Evolutionary conservation across 2,797 vertebrate species (phyloP), one percentile per base, ranked within the genome.

Genomic region (Etheostoma nigrum): DNA sequence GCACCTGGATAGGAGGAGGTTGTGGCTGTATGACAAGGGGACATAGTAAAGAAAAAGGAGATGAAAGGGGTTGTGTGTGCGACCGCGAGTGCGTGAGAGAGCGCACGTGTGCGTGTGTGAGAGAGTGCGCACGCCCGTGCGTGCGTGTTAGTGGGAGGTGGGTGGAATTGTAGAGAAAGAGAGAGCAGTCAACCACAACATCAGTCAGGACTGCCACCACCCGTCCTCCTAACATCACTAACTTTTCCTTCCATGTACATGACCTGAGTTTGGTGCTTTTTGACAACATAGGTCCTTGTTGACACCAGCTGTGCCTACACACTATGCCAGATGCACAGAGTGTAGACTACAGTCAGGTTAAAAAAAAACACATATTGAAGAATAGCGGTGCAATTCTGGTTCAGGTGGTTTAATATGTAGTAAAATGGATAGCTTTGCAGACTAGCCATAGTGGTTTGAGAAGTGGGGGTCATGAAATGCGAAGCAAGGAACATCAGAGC

Each of bases 271-370:
- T 76, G 83, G 72, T 81, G 69, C 69, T 87, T 87, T 89, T 58
- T 92, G 91, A 91, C 91, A 91, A 83, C 78, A 19, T 33, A 79
- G 82, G 83, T 90, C 86, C 86, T 86, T 82, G 88, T 89, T 87
- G 86, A 89, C 86, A 72, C 82, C 78, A 88, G 86, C 90, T 92
- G 88, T 83, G 86, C 60, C 60, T 57, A 62, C 85, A 86, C 63
- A 67, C 71, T 80, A 76, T 70, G 86, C 85, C 77, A 82, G 81
- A 91, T 42, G 81, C 73, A 81, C 64, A 71, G 33, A 72, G 61
- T 55, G 72, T 78, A 76, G 55, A 66, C 69, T 60, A 63, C 61
- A 30, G 64, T 2, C 65, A 59, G 82, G 64, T 14, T 60, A 48
- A 66, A 66, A 65, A 82, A 82, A 84, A 67, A 42, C 9, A 23